phyloP scores from a whole-genome alignment of 1,140 invertebrate genomes.

The Halyomorpha halys region DNA sequence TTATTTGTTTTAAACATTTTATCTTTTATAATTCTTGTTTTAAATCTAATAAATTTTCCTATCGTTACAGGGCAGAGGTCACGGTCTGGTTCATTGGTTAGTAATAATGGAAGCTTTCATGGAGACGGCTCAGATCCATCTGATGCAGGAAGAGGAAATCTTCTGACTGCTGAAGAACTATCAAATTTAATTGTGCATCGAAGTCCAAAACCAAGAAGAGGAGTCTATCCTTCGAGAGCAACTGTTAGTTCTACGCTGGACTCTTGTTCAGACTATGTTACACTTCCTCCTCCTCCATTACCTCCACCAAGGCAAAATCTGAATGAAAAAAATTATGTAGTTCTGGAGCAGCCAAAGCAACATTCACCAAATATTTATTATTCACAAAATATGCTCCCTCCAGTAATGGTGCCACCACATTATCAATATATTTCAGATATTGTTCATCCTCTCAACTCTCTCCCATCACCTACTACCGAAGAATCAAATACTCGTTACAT shows the following conservation, averaged over 20 bases:
- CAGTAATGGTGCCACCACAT: slow-evolving; percentile 10
- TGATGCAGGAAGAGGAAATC: slow-evolving; percentile 53
- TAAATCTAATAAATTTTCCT: neutral
- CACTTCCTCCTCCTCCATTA: slow-evolving; percentile 52
- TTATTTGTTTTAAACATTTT: too few species aligned
- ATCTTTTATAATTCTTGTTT: too few species aligned
- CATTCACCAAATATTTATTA: slow-evolving; percentile 9
- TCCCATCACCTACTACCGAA: slow-evolving; percentile 38
- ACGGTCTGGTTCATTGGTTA: slow-evolving; percentile 63
- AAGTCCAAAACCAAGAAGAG: slow-evolving; percentile 34
- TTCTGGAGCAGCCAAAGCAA: slow-evolving; percentile 28
- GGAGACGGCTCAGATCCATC: slow-evolving; percentile 78
- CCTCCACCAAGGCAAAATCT: slow-evolving; percentile 49
- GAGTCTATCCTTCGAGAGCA: slow-evolving; percentile 61
- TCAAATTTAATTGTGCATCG: slow-evolving; percentile 70
- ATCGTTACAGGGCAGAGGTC: slow-evolving; percentile 34
- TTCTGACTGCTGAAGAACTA: slow-evolving; percentile 65
- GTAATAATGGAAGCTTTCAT: slow-evolving; percentile 60
- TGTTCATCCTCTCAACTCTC: slow-evolving; percentile 27
- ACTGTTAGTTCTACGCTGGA: slow-evolving; percentile 72
- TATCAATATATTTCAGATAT: slow-evolving; percentile 19
- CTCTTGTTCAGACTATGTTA: slow-evolving; percentile 80
- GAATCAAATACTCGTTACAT: slow-evolving; percentile 54
- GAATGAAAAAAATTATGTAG: slow-evolving; percentile 41
- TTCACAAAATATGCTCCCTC: slow-evolving; percentile 26